Evolutionary conservation across 2,888 invertebrate genomes (phyloP), one percentile per base, ranked within the genome.

Genomic region (Gymnocheta viridis): DNA sequence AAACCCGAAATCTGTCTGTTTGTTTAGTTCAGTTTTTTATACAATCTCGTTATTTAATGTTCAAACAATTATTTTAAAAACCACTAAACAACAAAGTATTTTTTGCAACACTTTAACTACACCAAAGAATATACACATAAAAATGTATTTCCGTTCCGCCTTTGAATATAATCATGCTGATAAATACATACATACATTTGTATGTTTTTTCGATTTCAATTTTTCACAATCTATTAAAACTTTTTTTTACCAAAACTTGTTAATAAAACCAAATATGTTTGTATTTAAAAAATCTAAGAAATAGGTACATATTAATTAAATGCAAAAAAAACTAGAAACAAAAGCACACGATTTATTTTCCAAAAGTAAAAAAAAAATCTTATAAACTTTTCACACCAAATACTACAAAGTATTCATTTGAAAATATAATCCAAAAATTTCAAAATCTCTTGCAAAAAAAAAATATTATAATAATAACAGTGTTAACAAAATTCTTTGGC

Each of bases 221-320:
- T 70, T 64, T 79, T 70, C 44, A 70, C 62, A 70, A 79, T 32
- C 22, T 24, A 54, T 64, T 62, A 62, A 79, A 54, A 27, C 54
- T 70, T 62, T 32, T 62, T 32, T 62, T 47, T 51, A 29, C 4
- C 32, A 22, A 44, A 62, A 51, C 22, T 24, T 35, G 27, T 32
- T 12, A 24, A 56, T 7, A 38, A 58, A 27, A 35, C n/a, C 22
- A 32, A 44, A 41, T 24, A 41, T 38, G 49, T 4, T 0, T 22
- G 19, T 24, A 32, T 17, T 56, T 58, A 58, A 70, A 58, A 32
- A 62, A 54, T 32, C 49, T 24, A n/a, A 78, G 41, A 54, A 78
- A 70, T 17, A n/a, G n/a, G n/a, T n/a, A 62, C 22, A 54, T 41
- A 51, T 49, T 60, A 38, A 49, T 49, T 41, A 44, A 62, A 62